Evolutionary conservation across 2,113 vertebrate genomes (phyloP).

Genomic region (Trichomycterus rosablanca): DNA sequence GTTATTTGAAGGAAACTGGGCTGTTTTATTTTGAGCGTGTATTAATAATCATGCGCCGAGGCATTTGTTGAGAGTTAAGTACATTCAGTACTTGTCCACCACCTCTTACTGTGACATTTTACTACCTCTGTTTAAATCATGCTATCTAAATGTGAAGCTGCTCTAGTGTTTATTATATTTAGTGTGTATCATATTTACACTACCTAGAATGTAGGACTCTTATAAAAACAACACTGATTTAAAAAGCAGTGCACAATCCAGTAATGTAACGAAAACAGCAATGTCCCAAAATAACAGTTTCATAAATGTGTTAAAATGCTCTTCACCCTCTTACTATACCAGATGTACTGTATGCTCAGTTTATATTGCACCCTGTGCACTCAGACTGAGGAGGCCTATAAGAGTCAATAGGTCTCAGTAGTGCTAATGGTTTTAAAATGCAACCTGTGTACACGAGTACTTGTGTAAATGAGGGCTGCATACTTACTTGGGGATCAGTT

Average conservation of each 20-base stretch:
- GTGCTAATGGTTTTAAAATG: neutral
- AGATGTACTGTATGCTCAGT: conserved; percentile 6
- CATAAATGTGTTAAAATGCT: neutral
- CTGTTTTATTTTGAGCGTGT: no score
- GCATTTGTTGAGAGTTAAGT: no score
- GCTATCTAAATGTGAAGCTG: conserved; percentile 52
- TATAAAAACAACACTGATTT: conserved; percentile 1
- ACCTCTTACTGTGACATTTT: no score
- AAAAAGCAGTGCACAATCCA: neutral
- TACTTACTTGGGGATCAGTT: no score
- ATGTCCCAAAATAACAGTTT: neutral
- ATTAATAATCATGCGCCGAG: no score
- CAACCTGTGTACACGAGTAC: neutral
- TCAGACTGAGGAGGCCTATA: conserved; percentile 18
- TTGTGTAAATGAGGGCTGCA: no score
- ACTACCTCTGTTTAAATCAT: conserved; percentile 53
- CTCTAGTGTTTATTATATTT: no score
- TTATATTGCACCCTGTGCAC: conserved; percentile 33
- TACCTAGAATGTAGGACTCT: neutral
- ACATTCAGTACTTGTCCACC: no score
- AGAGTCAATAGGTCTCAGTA: neutral
- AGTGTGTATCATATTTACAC: conserved; percentile 12
- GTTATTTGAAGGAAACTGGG: no score
- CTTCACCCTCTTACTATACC: conserved; percentile 22
- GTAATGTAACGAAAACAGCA: neutral